These are phyloP conservation scores for Drosophila anomalata DNA, from an alignment of 2,888 invertebrate genomes.

Conservation along the genomic window DNA sequence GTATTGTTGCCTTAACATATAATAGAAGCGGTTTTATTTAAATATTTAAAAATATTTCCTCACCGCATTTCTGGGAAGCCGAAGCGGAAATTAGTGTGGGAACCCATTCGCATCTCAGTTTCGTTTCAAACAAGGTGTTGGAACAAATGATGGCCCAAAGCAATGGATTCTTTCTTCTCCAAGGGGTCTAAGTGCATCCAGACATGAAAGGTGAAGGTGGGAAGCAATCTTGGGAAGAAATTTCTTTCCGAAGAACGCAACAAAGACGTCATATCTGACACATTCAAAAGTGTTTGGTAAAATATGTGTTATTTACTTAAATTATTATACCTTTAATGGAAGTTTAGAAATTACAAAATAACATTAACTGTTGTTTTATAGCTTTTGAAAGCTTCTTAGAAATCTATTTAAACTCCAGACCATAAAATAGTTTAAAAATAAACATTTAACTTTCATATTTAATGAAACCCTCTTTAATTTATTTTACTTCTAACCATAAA, in stretches of 20 bases:
- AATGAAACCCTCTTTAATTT: too few relatives aligned
- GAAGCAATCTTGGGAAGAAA: slow-evolving; percentile 24
- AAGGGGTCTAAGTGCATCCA: slow-evolving; percentile 45
- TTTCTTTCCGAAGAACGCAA: slow-evolving; percentile 15
- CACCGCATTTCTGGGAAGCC: slow-evolving; percentile 52
- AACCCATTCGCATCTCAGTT: slow-evolving; percentile 48
- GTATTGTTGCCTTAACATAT: slow-evolving; percentile 48
- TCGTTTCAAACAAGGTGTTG: slow-evolving; percentile 50
- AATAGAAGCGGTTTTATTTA: slow-evolving; percentile 64
- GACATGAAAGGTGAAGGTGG: slow-evolving; percentile 46
- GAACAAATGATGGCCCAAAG: slow-evolving; percentile 53
- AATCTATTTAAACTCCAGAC: too few relatives aligned
- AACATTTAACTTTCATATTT: too few relatives aligned
- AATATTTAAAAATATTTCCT: slow-evolving; percentile 69
- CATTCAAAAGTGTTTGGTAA: neutral
- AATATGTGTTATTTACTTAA: too few relatives aligned
- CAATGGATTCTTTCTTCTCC: slow-evolving; percentile 13
- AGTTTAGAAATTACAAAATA: too few relatives aligned
- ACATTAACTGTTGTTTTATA: too few relatives aligned
- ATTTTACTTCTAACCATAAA: too few relatives aligned
- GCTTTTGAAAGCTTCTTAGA: too few relatives aligned
- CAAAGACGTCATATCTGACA: slow-evolving; percentile 15
- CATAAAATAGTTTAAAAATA: too few relatives aligned
- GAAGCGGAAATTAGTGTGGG: slow-evolving; percentile 69
- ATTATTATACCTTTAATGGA: too few relatives aligned